A percentile compares a stretch with the other conserved stretches of the same genome.
Evolutionary conservation across 2,888 invertebrate species (phyloP).

Genomic region (Lochmaea crataegi): DNA sequence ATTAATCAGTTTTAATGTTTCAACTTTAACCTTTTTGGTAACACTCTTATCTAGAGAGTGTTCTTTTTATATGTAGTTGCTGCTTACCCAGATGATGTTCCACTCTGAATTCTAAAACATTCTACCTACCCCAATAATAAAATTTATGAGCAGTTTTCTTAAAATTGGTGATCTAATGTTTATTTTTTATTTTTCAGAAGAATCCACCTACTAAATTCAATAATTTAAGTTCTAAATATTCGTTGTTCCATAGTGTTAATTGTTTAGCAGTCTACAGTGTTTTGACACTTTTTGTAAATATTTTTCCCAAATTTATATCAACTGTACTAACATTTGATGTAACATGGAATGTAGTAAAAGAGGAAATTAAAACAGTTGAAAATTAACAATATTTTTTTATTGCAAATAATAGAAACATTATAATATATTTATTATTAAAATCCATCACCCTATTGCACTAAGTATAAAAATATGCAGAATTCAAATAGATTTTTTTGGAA

Average conservation of each 20-base stretch:
- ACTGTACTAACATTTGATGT: slow-evolving; percentile 12
- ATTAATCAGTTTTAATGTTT: no score
- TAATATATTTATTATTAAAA: not conserved
- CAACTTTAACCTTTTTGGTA: no score
- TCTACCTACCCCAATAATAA: not conserved
- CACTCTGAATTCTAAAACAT: no score
- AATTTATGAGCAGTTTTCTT: not conserved
- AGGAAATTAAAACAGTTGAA: slow-evolving; percentile 16
- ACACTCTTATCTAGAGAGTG: no score
- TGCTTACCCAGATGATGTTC: no score
- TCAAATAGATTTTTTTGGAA: slow-evolving; percentile 58
- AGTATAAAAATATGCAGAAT: not conserved
- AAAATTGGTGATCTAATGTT: slow-evolving; percentile 21
- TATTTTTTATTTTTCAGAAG: slow-evolving; percentile 49
- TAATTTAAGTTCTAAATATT: slow-evolving; percentile 43
- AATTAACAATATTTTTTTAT: slow-evolving; percentile 18
- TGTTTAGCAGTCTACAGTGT: slow-evolving; percentile 5
- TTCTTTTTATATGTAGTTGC: no score
- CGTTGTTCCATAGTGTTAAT: slow-evolving; percentile 26
- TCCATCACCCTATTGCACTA: not conserved
- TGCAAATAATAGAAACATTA: slow-evolving; percentile 7
- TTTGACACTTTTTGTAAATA: slow-evolving; percentile 18
- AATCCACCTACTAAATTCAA: slow-evolving; percentile 42
- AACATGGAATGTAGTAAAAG: slow-evolving; percentile 17
- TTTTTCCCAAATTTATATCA: slow-evolving; percentile 7